Conservation (phyloP, 1,140 invertebrate species). For the Camponotus floridanus region DNA sequence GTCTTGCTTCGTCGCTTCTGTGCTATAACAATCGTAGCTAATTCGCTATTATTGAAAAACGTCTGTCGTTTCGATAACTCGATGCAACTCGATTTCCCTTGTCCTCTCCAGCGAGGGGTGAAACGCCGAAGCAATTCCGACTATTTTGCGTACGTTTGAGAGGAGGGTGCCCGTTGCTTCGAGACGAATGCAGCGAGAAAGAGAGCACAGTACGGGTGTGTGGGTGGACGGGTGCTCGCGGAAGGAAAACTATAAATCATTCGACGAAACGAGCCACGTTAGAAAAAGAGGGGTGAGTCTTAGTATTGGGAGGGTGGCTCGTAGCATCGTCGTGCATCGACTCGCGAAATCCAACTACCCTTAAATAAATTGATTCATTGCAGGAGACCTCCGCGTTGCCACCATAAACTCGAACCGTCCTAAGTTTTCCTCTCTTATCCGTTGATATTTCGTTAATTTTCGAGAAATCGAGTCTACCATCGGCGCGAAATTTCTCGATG, state of each 20-base stretch:
- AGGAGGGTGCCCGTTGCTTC: conserved; percentile 38
- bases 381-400: conserved; percentile 75
- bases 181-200: conserved; percentile 55
- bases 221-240: conserved; percentile 69
- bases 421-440: conserved; percentile 41
- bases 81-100: conserved; percentile 9
- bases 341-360: conserved; percentile 86
- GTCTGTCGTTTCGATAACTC: conserved; percentile 47
- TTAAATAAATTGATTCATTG: conserved; percentile 87
- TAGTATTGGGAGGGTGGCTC: conserved; percentile 66
- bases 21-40: not conserved
- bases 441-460: conserved; percentile 84
- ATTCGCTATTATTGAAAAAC: conserved; percentile 38
- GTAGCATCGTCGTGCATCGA: conserved; percentile 83
- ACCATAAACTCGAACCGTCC: conserved; percentile 58
- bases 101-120: conserved; percentile 34
- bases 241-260: conserved; percentile 85
- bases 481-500: not conserved
- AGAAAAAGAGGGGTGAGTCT: conserved; percentile 61
- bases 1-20: not conserved
- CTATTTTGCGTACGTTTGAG: conserved; percentile 81
- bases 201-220: conserved; percentile 15
- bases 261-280: conserved; percentile 76
- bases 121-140: conserved; percentile 75
- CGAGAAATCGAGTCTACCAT: conserved; percentile 75